Conservation (phyloP, 2,888 invertebrate genomes). For the Hoplodrina blanda region DNA sequence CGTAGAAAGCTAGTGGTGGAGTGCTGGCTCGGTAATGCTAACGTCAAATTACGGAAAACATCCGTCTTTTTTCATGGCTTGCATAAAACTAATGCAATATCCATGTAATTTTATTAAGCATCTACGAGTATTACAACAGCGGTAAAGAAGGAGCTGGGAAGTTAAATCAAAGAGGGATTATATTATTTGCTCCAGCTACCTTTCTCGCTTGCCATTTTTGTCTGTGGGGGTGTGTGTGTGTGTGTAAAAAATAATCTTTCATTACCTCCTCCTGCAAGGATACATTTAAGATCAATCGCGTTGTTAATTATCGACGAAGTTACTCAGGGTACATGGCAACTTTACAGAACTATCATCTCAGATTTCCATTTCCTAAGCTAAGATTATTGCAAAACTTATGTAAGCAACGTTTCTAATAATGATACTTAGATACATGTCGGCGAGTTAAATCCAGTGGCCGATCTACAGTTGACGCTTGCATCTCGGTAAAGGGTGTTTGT, state of each 20-base stretch:
- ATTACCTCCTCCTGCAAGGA: not conserved
- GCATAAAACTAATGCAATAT: conserved; percentile 34
- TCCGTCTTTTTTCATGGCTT: conserved; percentile 4
- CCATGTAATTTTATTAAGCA: conserved; percentile 11
- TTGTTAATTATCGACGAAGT: conserved; percentile 18
- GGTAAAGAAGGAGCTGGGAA: not conserved
- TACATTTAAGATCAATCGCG: conserved; percentile 22
- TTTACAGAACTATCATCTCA: conserved; percentile 1
- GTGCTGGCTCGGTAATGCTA: conserved; percentile 1
- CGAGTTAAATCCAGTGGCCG: not conserved
- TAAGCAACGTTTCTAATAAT: not conserved
- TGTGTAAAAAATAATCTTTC: not conserved
- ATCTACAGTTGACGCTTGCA: not conserved
- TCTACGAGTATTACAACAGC: conserved; percentile 21
- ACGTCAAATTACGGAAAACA: conserved; percentile 21
- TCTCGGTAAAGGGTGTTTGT: not conserved
- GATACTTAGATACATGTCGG: not conserved
- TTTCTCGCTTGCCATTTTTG: not conserved
- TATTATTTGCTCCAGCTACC: not conserved
- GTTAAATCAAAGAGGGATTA: not conserved
- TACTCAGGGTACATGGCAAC: not conserved
- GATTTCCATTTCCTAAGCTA: conserved; percentile 3
- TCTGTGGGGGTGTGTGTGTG: not conserved
- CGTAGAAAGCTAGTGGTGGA: not conserved
- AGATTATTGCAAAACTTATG: conserved; percentile 18